These are phyloP conservation scores for Platycheirus albimanus DNA, from an alignment of 2,888 invertebrate genomes.

Conservation along the genomic window DNA sequence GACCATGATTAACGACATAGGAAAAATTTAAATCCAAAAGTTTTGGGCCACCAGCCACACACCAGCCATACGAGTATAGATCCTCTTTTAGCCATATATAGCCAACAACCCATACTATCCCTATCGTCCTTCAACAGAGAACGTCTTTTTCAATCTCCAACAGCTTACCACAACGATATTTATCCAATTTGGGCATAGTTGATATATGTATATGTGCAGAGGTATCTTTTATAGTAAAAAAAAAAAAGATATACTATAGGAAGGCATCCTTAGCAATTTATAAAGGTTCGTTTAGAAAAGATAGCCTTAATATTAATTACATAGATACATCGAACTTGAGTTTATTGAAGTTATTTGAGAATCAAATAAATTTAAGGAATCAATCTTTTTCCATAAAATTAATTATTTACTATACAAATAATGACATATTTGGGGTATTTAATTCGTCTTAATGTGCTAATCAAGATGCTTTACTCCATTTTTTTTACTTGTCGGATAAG, in stretches of 20 bases:
- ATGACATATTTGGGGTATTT: too few relatives aligned
- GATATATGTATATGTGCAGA: conserved; percentile 46
- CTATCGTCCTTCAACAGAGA: conserved; percentile 54
- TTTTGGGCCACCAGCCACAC: conserved; percentile 64
- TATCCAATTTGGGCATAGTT: conserved; percentile 73
- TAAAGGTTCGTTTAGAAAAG: conserved; percentile 49
- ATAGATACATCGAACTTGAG: conserved; percentile 7
- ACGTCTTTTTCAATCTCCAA: conserved; percentile 72
- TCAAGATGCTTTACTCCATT: too few relatives aligned
- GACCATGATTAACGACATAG: conserved; percentile 77
- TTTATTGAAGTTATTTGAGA: not conserved
- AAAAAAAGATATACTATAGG: conserved; percentile 18
- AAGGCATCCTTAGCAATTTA: conserved; percentile 52
- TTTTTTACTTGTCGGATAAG: too few relatives aligned
- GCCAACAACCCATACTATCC: conserved; percentile 1
- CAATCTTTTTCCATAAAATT: too few relatives aligned
- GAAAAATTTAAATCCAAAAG: conserved; percentile 73
- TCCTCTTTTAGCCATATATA: not conserved
- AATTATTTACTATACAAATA: too few relatives aligned
- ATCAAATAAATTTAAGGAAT: too few relatives aligned
- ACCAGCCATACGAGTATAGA: conserved; percentile 43
- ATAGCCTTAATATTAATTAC: conserved; percentile 60
- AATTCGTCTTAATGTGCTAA: too few relatives aligned
- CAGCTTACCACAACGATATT: conserved; percentile 71
- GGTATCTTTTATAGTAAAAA: not conserved